phyloP scores from a whole-genome alignment of 2,888 invertebrate genomes.

The Allophyes oxyacanthae region DNA sequence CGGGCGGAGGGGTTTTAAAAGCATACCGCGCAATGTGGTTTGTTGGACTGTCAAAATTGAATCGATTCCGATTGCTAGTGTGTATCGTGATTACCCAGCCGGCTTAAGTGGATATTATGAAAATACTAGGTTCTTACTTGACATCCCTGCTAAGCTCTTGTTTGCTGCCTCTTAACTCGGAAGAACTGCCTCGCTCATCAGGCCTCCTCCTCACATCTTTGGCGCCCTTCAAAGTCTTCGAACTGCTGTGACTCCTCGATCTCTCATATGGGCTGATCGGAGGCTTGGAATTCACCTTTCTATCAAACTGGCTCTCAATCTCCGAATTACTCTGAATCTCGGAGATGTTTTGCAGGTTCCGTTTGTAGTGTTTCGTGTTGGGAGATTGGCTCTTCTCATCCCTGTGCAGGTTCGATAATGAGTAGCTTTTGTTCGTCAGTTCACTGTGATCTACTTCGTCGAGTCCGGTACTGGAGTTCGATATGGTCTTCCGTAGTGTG shows the following conservation, averaged over 20 bases:
- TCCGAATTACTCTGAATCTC: conserved; percentile 86
- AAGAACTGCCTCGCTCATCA: conserved; percentile 73
- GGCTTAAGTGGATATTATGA: no score
- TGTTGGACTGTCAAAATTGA: no score
- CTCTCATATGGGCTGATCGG: conserved; percentile 84
- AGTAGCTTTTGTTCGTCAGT: conserved; percentile 80
- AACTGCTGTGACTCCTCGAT: conserved; percentile 84
- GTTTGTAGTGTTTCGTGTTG: conserved; percentile 75
- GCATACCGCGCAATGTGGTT: no score
- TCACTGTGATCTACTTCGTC: conserved; percentile 81
- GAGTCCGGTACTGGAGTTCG: conserved; percentile 82
- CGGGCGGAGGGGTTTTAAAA: no score
- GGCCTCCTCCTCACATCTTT: conserved; percentile 68
- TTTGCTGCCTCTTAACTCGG: conserved; percentile 81
- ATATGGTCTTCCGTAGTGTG: conserved; percentile 80
- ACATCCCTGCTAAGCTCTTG: conserved; percentile 77
- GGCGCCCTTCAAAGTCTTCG: conserved; percentile 79
- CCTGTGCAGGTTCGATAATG: conserved; percentile 79
- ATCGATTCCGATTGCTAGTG: no score
- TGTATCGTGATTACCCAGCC: no score
- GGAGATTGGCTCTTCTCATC: conserved; percentile 76
- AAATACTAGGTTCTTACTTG: conserved; percentile 71
- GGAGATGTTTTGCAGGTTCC: conserved; percentile 90
- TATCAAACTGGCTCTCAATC: conserved; percentile 77
- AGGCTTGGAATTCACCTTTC: conserved; percentile 72